A percentile compares a stretch with the other conserved stretches of the same genome.
Evolutionary conservation across 2,113 vertebrate species (phyloP).

Genomic region (Lamprologus tigripictilis): DNA sequence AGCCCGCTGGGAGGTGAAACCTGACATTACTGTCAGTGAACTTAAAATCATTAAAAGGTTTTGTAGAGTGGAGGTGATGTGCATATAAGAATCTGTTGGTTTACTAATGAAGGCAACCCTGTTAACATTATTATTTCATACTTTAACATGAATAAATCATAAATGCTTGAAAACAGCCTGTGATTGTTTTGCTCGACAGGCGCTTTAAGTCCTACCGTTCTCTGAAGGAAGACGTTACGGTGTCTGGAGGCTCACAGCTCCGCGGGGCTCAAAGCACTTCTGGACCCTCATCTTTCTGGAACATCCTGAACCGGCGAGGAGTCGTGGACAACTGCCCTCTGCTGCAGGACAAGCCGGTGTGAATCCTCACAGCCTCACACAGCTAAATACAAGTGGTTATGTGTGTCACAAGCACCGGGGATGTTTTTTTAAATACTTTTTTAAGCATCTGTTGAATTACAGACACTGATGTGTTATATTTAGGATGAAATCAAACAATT

Average conservation of each 20-base stretch:
- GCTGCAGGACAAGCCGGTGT: constrained; percentile 73
- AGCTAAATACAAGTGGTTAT: not conserved
- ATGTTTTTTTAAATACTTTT: constrained; percentile 44
- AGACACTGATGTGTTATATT: not conserved
- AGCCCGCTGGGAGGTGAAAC: no score
- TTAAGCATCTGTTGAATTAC: not conserved
- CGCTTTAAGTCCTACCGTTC: constrained; percentile 60
- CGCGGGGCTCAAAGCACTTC: constrained; percentile 1
- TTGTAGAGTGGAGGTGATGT: not conserved
- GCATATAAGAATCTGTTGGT: not conserved
- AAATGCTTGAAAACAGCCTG: not conserved
- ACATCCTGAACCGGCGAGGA: constrained; percentile 53
- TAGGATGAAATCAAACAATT: not conserved
- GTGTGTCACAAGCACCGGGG: not conserved
- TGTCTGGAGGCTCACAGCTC: not conserved
- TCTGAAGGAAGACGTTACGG: constrained; percentile 23
- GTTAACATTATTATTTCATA: not conserved
- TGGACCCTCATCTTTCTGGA: constrained; percentile 67
- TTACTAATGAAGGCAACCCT: not conserved
- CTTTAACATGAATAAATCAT: not conserved
- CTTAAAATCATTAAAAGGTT: not conserved
- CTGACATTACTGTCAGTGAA: not conserved
- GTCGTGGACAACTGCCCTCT: constrained; percentile 73
- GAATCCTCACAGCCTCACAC: not conserved
- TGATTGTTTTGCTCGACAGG: constrained; percentile 48